These are phyloP conservation scores for Sorex fumeus DNA, from an alignment of 2,113 vertebrate species.

Conservation along the genomic window DNA sequence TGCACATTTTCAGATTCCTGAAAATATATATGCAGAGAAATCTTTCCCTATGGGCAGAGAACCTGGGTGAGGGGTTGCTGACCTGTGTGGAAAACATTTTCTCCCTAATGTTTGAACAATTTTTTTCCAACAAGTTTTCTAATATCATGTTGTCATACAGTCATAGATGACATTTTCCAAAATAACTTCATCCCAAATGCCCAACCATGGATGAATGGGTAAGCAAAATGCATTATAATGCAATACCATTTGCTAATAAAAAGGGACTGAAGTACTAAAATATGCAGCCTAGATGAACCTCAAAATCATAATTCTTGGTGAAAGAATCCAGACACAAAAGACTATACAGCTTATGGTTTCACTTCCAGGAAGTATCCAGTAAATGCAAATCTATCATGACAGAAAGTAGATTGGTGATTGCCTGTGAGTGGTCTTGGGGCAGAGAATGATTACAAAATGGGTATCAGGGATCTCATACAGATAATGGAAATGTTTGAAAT, in stretches of 20 bases:
- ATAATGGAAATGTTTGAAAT: not conserved
- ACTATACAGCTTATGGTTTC: rapidly evolving
- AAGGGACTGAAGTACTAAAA: not conserved
- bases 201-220: not conserved
- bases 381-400: not conserved
- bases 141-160: not conserved
- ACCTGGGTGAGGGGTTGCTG: not conserved
- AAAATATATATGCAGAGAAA: not conserved
- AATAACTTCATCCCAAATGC: not conserved
- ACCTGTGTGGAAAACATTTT: not conserved
- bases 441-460: rapidly evolving
- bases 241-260: not conserved
- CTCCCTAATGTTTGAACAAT: not conserved
- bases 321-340: not conserved
- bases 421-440: not conserved
- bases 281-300: rapidly evolving
- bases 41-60: not conserved
- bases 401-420: not conserved
- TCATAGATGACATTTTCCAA: not conserved
- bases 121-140: not conserved
- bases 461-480: not conserved
- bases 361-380: not conserved
- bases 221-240: not conserved
- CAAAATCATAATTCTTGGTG: not conserved
- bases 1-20: not conserved